Conservation (phyloP, 92 coral and sea anemone species). For the Nematostella vectensis region DNA sequence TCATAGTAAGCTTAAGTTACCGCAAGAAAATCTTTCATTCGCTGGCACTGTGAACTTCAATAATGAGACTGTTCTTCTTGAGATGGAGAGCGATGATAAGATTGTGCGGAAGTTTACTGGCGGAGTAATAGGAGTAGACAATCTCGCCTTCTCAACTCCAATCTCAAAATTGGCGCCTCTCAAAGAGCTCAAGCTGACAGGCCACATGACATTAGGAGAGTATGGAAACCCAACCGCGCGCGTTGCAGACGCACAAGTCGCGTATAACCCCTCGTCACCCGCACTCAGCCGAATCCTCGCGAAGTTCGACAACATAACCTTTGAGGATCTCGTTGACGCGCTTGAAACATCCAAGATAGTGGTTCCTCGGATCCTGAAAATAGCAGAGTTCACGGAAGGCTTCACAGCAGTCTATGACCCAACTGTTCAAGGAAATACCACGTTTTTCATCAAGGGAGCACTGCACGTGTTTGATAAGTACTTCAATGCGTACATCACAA, state of each 20-base stretch:
- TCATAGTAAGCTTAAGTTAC: slow-evolving; percentile 46
- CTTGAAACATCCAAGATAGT: slow-evolving; percentile 66
- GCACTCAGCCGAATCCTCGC: slow-evolving; percentile 63
- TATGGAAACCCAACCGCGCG: slow-evolving; percentile 40
- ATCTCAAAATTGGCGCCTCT: slow-evolving; percentile 65
- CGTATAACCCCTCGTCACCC: slow-evolving; percentile 60
- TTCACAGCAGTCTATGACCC: slow-evolving; percentile 58
- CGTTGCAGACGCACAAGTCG: slow-evolving; percentile 57
- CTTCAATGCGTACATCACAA: slow-evolving; percentile 51
- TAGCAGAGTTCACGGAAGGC: slow-evolving; percentile 60
- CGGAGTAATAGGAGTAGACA: slow-evolving; percentile 59
- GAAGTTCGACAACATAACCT: slow-evolving; percentile 49
- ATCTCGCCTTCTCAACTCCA: slow-evolving; percentile 58
- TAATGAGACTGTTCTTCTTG: slow-evolving; percentile 53
- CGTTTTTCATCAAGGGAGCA: slow-evolving; percentile 46
- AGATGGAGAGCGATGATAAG: slow-evolving; percentile 70
- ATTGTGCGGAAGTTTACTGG: slow-evolving; percentile 53
- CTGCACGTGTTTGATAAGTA: slow-evolving; percentile 62
- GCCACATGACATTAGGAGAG: slow-evolving; percentile 61
- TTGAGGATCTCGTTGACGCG: slow-evolving; percentile 61
- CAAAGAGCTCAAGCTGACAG: slow-evolving; percentile 53
- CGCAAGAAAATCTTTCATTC: slow-evolving; percentile 70
- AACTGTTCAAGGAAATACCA: slow-evolving; percentile 13
- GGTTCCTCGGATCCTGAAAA: slow-evolving; percentile 56
- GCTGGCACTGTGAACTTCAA: slow-evolving; percentile 61